Percentiles rank a stretch among this genome's conserved stretches.
Conservation (phyloP, 2,888 invertebrate species). For the Trimorus sp. region DNA sequence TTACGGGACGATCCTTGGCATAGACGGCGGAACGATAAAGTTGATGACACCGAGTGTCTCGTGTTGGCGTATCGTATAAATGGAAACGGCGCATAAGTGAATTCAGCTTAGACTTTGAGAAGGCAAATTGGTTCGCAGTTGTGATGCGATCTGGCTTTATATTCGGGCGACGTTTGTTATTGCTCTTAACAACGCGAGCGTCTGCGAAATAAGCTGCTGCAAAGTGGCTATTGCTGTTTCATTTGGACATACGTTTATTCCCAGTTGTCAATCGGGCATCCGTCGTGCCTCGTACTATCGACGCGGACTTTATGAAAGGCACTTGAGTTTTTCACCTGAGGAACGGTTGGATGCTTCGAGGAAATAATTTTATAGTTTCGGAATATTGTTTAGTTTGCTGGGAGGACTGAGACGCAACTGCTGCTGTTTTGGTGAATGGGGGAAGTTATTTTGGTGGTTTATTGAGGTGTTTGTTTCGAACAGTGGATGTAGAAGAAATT, state of each 20-base stretch:
- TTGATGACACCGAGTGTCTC: conserved; percentile 56
- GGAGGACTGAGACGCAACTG: too few species aligned
- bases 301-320: too few species aligned
- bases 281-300: not conserved
- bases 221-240: conserved; percentile 29
- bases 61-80: conserved; percentile 44
- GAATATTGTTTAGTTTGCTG: too few species aligned
- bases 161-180: conserved; percentile 34
- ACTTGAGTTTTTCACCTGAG: too few species aligned
- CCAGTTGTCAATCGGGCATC: conserved; percentile 1
- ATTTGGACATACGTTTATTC: not conserved
- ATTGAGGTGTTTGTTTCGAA: too few species aligned
- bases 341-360: too few species aligned
- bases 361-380: too few species aligned
- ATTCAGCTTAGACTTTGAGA: conserved; percentile 48
- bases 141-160: conserved; percentile 40
- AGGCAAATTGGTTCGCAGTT: conserved; percentile 56
- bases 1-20: conserved; percentile 44
- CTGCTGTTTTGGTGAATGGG: too few species aligned
- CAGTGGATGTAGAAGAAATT: too few species aligned
- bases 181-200: conserved; percentile 20
- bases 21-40: conserved; percentile 55
- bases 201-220: conserved; percentile 6
- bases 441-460: too few species aligned
- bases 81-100: conserved; percentile 47